phyloP scores from a whole-genome alignment of 2,797 vertebrate genomes.

The Sebastes trivittatus region DNA sequence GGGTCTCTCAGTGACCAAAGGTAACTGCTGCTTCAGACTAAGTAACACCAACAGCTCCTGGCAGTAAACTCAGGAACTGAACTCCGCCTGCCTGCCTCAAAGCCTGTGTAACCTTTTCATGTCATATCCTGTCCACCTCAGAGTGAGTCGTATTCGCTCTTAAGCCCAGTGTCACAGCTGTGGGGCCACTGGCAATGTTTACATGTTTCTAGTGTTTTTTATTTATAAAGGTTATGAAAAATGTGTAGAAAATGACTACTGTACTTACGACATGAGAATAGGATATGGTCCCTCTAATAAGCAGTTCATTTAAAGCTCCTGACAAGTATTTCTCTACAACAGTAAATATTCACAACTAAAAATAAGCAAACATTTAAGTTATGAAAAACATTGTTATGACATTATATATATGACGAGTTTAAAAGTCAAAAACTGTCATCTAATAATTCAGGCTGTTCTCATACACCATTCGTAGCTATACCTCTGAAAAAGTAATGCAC shows the following conservation, averaged over 20 bases:
- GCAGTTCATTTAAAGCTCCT: background rate
- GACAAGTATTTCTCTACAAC: background rate
- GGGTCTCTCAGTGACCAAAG: conserved; percentile 35
- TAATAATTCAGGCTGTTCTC: too few species aligned
- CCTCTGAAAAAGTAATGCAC: too few species aligned
- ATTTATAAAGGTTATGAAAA: background rate
- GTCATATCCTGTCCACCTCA: conserved; percentile 42
- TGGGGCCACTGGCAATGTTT: background rate
- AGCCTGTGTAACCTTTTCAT: conserved; percentile 58
- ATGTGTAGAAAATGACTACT: background rate
- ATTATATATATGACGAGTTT: background rate
- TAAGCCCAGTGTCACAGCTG: conserved; percentile 15
- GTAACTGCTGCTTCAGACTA: conserved; percentile 31
- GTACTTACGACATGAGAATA: background rate
- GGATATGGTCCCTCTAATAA: background rate
- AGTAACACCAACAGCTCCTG: conserved; percentile 47
- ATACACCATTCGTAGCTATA: too few species aligned
- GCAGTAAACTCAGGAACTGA: conserved; percentile 64
- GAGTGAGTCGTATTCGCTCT: background rate
- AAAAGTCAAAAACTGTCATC: background rate
- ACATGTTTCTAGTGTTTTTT: background rate
- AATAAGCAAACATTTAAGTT: background rate
- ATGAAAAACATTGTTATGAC: background rate
- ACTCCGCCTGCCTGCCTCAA: conserved; percentile 52
- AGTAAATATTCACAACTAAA: too few species aligned